Percentiles rank a stretch among this genome's conserved stretches.
Conservation (phyloP, 2,113 vertebrate genomes). For the Dromas ardeola region DNA sequence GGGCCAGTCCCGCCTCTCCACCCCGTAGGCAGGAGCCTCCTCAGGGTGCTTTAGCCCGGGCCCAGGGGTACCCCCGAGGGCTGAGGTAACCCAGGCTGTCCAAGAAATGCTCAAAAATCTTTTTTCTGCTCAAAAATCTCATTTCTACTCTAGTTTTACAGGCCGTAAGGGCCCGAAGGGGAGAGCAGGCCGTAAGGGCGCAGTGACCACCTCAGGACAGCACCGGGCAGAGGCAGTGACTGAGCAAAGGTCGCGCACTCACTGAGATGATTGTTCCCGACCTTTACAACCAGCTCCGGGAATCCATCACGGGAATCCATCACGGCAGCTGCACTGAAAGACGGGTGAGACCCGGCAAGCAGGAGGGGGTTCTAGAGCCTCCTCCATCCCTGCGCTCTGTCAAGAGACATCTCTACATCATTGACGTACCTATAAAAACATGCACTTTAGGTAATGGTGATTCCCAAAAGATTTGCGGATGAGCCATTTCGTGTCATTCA, state of each 20-base stretch:
- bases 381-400: neutral
- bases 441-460: neutral
- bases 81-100: neutral
- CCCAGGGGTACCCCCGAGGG: too few relatives aligned
- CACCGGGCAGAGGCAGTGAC: neutral
- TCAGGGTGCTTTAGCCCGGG: too few relatives aligned
- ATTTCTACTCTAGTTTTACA: too few relatives aligned
- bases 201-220: neutral
- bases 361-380: neutral
- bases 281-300: neutral
- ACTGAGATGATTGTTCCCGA: fast-evolving
- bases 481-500: neutral
- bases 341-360: neutral
- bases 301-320: too few relatives aligned
- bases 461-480: neutral
- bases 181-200: fast-evolving
- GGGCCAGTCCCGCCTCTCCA: neutral
- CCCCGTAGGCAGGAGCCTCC: neutral
- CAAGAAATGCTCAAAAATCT: neutral
- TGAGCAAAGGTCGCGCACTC: neutral
- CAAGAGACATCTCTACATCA: fast-evolving
- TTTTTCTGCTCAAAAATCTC: too few relatives aligned
- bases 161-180: neutral
- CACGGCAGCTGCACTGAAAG: fast-evolving
- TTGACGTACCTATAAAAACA: neutral